A percentile compares a stretch with the other conserved stretches of the same genome.
phyloP scores from a whole-genome alignment of 2,888 invertebrate species.

The Schizotus pectinicornis region DNA sequence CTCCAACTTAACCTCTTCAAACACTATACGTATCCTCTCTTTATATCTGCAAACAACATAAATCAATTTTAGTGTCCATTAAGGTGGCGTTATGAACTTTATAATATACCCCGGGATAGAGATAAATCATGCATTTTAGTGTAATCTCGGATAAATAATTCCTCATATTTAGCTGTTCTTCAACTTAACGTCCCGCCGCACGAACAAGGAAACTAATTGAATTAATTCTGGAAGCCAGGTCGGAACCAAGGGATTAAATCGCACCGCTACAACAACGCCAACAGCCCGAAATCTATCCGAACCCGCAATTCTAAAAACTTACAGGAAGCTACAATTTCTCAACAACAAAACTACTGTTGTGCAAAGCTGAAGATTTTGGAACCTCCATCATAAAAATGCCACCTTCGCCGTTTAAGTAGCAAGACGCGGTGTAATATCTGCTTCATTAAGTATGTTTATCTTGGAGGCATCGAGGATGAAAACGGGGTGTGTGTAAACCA shows the following conservation, averaged over 20 bases:
- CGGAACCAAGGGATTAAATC: too few relatives aligned
- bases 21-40: conserved; percentile 80
- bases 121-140: conserved; percentile 42
- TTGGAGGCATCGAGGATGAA: conserved; percentile 5
- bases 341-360: too few relatives aligned
- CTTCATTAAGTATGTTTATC: conserved; percentile 25
- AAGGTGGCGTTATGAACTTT: conserved; percentile 32
- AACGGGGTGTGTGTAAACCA: conserved; percentile 7
- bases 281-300: not conserved
- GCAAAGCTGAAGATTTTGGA: not conserved
- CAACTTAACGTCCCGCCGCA: not conserved
- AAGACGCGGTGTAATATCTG: conserved; percentile 3
- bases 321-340: not conserved
- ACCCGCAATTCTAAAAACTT: not conserved
- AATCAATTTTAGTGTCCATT: conserved; percentile 44
- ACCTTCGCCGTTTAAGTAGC: not conserved
- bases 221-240: not conserved
- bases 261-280: too few relatives aligned
- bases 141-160: conserved; percentile 42
- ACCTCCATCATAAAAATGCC: not conserved
- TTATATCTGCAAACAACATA: conserved; percentile 67
- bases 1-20: conserved; percentile 80
- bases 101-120: conserved; percentile 38
- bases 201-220: conserved; percentile 4
- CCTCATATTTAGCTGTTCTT: conserved; percentile 16